phyloP scores from a whole-genome alignment of 2,888 invertebrate species.

The Tethea ocularis region DNA sequence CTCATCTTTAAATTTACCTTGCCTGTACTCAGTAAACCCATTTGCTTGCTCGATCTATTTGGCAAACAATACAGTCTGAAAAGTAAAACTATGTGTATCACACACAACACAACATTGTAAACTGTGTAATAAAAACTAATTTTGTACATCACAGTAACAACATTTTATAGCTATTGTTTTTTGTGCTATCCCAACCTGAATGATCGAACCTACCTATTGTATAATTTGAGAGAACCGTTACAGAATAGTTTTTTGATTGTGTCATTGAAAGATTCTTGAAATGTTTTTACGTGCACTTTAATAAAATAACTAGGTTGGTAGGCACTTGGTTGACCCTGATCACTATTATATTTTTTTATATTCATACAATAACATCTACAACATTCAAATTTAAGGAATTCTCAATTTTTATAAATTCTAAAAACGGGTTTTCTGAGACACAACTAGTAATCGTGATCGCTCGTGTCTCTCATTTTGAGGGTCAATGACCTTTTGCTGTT shows the following conservation, averaged over 20 bases:
- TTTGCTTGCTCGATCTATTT: background rate
- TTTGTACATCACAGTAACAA: background rate
- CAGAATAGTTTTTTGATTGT: background rate
- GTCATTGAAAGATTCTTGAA: background rate
- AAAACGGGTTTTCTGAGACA: background rate
- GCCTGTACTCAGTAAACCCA: background rate
- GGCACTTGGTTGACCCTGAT: too few relatives aligned
- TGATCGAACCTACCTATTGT: background rate
- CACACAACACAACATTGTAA: background rate
- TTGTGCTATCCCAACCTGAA: background rate
- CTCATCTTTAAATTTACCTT: too few relatives aligned
- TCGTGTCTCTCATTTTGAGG: conserved; percentile 3
- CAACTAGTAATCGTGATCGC: conserved; percentile 1
- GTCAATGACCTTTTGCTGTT: background rate
- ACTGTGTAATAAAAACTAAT: conserved; percentile 5
- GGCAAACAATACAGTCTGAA: background rate
- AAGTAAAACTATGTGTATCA: background rate
- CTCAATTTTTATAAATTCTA: conserved; percentile 2
- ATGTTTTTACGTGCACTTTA: background rate
- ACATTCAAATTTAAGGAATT: background rate
- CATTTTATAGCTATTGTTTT: background rate
- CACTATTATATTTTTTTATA: too few relatives aligned
- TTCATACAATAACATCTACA: background rate
- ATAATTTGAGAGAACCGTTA: too few relatives aligned
- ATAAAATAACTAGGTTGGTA: too few relatives aligned